Evolutionary conservation across 2,888 invertebrate genomes (phyloP).

Genomic region (Eupithecia pulchellata): DNA sequence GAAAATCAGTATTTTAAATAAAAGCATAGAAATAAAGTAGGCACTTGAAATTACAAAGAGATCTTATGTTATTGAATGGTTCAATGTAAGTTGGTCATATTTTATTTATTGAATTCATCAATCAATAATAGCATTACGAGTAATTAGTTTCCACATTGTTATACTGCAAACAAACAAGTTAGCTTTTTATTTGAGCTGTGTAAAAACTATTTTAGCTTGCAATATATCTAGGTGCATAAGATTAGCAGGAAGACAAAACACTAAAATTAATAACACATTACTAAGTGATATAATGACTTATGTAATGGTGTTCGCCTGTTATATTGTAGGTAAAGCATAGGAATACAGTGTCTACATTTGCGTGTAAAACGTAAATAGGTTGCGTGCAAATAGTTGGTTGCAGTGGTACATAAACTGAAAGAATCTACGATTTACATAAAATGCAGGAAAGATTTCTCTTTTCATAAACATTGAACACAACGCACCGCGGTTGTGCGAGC

Average conservation of each 20-base stretch:
- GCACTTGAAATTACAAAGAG: background rate
- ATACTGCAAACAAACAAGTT: conserved; percentile 14
- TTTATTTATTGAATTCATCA: background rate
- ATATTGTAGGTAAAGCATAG: conserved; percentile 61
- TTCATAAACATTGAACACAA: conserved; percentile 84
- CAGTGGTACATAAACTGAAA: conserved; percentile 58
- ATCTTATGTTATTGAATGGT: background rate
- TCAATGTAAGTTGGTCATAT: background rate
- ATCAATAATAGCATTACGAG: conserved; percentile 4
- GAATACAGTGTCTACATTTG: conserved; percentile 60
- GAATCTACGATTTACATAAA: conserved; percentile 60
- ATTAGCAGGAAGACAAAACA: conserved; percentile 34
- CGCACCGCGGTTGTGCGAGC: conserved; percentile 87
- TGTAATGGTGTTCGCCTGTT: conserved; percentile 42
- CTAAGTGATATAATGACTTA: conserved; percentile 42
- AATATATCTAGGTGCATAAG: conserved; percentile 25
- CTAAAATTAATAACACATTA: conserved; percentile 25
- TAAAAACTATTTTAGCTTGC: conserved; percentile 25
- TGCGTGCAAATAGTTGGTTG: conserved; percentile 55
- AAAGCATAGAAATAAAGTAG: conserved; percentile 47
- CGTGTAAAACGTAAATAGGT: conserved; percentile 52
- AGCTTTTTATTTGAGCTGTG: conserved; percentile 15
- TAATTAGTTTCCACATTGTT: background rate
- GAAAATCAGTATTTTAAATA: conserved; percentile 63
- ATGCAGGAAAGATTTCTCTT: conserved; percentile 76